Percentiles rank a stretch among this genome's conserved stretches.
Conservation (phyloP, 2,113 vertebrate species). For the Stercorarius parasiticus region DNA sequence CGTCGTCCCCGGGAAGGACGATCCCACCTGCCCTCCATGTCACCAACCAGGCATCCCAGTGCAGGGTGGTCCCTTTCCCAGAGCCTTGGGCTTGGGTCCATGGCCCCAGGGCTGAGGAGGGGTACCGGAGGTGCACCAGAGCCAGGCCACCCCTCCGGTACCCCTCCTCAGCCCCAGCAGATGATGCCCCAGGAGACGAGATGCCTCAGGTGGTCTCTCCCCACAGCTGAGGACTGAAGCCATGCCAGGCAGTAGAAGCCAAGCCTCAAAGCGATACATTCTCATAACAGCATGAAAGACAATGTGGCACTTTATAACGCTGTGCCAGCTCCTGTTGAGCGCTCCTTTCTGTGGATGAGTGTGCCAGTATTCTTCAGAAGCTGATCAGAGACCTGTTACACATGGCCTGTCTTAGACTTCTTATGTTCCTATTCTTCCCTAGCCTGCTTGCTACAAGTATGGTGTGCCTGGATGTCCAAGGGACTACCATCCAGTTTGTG, state of each 20-base stretch:
- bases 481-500: constrained; percentile 58
- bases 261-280: not conserved
- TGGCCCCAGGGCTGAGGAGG: not conserved
- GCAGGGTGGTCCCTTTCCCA: not conserved
- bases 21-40: not conserved
- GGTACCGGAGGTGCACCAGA: not conserved
- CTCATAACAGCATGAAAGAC: not conserved
- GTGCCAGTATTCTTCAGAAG: not conserved
- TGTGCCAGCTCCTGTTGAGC: not conserved
- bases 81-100: not conserved
- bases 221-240: not conserved
- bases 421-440: not conserved
- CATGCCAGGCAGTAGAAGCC: not conserved
- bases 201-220: not conserved
- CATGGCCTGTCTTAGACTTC: not conserved
- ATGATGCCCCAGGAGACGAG: not conserved
- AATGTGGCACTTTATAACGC: not conserved
- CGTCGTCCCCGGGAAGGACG: not conserved
- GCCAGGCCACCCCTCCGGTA: not conserved
- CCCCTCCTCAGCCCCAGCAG: not conserved
- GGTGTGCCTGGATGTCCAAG: not conserved
- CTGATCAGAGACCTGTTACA: not conserved
- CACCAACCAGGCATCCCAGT: not conserved
- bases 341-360: accelerated
- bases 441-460: constrained; percentile 47